Conservation (phyloP, 2,888 invertebrate genomes). For the Tachina grossa region DNA sequence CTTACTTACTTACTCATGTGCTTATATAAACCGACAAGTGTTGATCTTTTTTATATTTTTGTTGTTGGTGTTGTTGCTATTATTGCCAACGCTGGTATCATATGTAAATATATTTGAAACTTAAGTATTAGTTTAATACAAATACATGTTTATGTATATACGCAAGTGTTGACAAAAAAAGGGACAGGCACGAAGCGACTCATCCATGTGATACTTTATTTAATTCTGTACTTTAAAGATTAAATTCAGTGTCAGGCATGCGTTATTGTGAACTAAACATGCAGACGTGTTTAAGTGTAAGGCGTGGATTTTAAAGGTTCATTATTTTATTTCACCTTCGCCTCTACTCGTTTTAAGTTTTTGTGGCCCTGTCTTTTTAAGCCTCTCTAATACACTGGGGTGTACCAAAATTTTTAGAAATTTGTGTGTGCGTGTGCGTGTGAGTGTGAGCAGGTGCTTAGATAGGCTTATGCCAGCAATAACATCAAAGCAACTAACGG, state of each 20-base stretch:
- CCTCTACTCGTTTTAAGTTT: constrained; percentile 36
- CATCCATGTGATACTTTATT: constrained; percentile 31
- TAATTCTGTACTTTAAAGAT: constrained; percentile 42
- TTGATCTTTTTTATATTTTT: constrained; percentile 24
- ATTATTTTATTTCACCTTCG: constrained; percentile 65
- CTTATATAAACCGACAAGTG: constrained; percentile 49
- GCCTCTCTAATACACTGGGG: not conserved
- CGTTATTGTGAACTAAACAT: constrained; percentile 40
- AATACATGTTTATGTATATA: not conserved
- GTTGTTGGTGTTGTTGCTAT: not conserved
- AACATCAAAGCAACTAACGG: not conserved
- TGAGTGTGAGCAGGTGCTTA: constrained; percentile 26
- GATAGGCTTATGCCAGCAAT: not conserved
- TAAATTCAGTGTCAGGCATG: constrained; percentile 45
- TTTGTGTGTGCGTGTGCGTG: not conserved
- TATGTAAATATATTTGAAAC: constrained; percentile 27
- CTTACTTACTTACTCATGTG: constrained; percentile 1
- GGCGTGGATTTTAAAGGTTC: constrained; percentile 70
- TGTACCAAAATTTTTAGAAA: not conserved
- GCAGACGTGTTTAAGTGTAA: constrained; percentile 48
- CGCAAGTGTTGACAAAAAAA: not conserved
- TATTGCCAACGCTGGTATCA: constrained; percentile 14
- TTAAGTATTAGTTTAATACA: not conserved
- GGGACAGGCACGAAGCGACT: not conserved
- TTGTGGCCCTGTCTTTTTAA: constrained; percentile 24